Evolutionary conservation across 2,888 invertebrate species (phyloP), one percentile per base, ranked within the genome.

Genomic region (Xestia rhomboidea): DNA sequence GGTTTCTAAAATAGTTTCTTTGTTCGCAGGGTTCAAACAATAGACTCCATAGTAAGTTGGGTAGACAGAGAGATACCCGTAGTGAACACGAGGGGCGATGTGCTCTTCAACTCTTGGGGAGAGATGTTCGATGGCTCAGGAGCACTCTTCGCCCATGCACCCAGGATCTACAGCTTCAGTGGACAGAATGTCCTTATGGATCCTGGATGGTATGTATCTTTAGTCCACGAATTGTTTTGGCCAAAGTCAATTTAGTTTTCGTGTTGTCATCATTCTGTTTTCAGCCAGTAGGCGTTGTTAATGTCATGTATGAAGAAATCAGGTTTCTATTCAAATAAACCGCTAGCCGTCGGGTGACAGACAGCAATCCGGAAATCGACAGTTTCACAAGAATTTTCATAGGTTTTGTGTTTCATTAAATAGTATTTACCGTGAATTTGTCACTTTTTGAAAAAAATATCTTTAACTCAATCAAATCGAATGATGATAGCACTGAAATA

Each of bases 71-170:
- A 98, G 91, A 97, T 99, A 75, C 99, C 99, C 10, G 98, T 99
- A 46, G 98, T 99, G 72, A 99, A 99, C 93, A 98, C 98, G 3
- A 96, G 98, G 96, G 98, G 98, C 67, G 99, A 99, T 91, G 98
- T 99, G n/a, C 97, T 99, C 27, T 99, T 99, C 95, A 98, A 99
- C 94, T 99, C 99, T 0, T 99, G 99, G 99, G 98, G 98, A 77
- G 98, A 99, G 88, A 98, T 99, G 97, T 99, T 99, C 93, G 98
- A 97, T 81, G 98, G 99, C 11, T 98, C 98, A 74, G 99, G 99
- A 21, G 99, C 98, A 11, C 97, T 98, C 87, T 99, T 99, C 91
- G 98, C 98, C 18, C 98, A 98, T 92, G 98, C 98, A 76, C 98
- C 99, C 4, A 97, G 98, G 87, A 98, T 99, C 89, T 99, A 98